A percentile compares a stretch with the other conserved stretches of the same genome.
Conservation (phyloP, 1,140 invertebrate genomes). For the Fopius arisanus region DNA sequence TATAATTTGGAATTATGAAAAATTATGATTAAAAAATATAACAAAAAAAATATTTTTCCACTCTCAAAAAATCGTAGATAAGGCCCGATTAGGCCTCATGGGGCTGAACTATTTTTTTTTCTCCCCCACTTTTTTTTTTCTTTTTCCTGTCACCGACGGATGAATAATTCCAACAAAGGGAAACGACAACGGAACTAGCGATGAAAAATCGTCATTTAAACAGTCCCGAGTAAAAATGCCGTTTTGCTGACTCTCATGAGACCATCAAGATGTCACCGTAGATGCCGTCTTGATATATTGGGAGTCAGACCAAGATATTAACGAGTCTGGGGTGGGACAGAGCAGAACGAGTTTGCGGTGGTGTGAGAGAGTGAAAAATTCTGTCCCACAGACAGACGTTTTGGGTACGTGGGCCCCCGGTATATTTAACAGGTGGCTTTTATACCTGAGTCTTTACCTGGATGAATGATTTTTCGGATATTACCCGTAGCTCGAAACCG, state of each 20-base stretch:
- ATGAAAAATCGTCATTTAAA: constrained; percentile 51
- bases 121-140: no score
- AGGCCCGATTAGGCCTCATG: no score
- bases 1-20: no score
- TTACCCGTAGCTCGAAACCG: not conserved
- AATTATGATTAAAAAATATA: no score
- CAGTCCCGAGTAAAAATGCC: constrained; percentile 52
- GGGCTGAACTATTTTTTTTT: no score
- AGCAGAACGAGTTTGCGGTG: not conserved
- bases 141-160: no score
- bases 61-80: no score
- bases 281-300: constrained; percentile 55
- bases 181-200: no score
- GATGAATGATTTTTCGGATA: not conserved
- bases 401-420: not conserved
- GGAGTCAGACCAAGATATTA: constrained; percentile 45
- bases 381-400: not conserved
- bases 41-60: no score
- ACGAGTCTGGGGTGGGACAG: constrained; percentile 35
- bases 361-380: not conserved
- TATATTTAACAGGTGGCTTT: not conserved
- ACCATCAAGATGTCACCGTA: constrained; percentile 45
- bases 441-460: constrained; percentile 9
- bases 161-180: no score
- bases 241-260: constrained; percentile 40